Conservation (phyloP, 1,140 invertebrate genomes). For the Platyura marginata region DNA sequence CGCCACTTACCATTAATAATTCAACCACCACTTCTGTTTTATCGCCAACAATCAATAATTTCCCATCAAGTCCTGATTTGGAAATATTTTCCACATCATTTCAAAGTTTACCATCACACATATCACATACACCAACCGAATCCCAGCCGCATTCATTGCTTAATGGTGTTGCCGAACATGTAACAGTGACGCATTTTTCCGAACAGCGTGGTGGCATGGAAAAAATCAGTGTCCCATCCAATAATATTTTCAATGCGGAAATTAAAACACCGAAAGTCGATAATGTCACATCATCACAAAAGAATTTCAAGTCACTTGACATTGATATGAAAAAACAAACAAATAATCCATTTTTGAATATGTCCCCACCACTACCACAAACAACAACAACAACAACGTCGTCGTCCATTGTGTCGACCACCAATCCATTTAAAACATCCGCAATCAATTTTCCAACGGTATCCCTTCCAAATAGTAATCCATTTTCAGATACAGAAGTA, state of each 20-base stretch:
- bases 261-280: neutral
- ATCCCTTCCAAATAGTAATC: neutral
- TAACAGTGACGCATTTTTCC: constrained; percentile 29
- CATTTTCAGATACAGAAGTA: neutral
- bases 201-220: constrained; percentile 5
- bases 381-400: constrained; percentile 6
- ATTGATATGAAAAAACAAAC: neutral
- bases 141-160: constrained; percentile 1
- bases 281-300: neutral
- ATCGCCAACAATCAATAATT: constrained; percentile 5
- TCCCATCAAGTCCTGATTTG: neutral
- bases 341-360: constrained; percentile 1
- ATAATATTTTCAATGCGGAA: neutral
- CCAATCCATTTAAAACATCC: constrained; percentile 2
- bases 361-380: no score
- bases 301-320: neutral
- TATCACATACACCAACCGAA: no score
- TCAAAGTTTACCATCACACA: no score
- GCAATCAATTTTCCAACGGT: neutral
- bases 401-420: neutral
- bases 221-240: constrained; percentile 17
- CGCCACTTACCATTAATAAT: neutral
- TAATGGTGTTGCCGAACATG: constrained; percentile 13
- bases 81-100: no score
- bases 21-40: constrained; percentile 1